A percentile compares a stretch with the other conserved stretches of the same genome.
Evolutionary conservation across 1,140 invertebrate genomes (phyloP).

Genomic region (Drosophila mauritiana): DNA sequence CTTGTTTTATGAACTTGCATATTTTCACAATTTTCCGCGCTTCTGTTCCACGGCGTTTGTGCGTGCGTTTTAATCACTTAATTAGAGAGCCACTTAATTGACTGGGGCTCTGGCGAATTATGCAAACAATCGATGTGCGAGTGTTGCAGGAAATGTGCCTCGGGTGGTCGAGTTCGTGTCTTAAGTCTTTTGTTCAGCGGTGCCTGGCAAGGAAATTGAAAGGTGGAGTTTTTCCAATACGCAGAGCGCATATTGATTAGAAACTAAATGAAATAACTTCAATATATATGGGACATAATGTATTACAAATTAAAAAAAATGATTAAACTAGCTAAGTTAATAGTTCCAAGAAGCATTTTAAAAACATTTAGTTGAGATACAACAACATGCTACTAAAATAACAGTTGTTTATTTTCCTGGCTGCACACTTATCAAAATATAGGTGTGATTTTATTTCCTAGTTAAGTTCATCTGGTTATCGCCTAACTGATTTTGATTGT

Average conservation of each 20-base stretch:
- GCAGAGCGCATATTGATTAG: not conserved
- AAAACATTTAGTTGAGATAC: not conserved
- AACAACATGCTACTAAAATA: not conserved
- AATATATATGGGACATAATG: too few species aligned
- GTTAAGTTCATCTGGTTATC: constrained; percentile 1
- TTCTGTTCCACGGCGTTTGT: constrained; percentile 18
- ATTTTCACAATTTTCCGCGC: constrained; percentile 51
- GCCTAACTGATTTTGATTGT: constrained; percentile 26
- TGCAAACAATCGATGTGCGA: constrained; percentile 57
- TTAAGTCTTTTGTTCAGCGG: constrained; percentile 73
- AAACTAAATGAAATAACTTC: not conserved
- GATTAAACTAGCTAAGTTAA: too few species aligned
- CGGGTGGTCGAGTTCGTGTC: constrained; percentile 62
- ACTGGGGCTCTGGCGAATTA: constrained; percentile 61
- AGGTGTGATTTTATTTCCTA: constrained; percentile 29
- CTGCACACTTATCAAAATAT: not conserved
- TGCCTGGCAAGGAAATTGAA: constrained; percentile 14
- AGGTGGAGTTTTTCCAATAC: not conserved
- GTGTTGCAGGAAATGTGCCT: constrained; percentile 59
- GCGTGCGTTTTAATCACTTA: constrained; percentile 81
- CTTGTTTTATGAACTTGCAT: constrained; percentile 69
- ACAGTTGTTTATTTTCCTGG: not conserved
- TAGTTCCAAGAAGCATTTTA: not conserved
- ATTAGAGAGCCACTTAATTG: constrained; percentile 78
- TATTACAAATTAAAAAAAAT: too few species aligned